Percentiles rank a stretch among this genome's conserved stretches.
Conservation (phyloP, 2,888 invertebrate genomes). For the Aspidapion aeneum region DNA sequence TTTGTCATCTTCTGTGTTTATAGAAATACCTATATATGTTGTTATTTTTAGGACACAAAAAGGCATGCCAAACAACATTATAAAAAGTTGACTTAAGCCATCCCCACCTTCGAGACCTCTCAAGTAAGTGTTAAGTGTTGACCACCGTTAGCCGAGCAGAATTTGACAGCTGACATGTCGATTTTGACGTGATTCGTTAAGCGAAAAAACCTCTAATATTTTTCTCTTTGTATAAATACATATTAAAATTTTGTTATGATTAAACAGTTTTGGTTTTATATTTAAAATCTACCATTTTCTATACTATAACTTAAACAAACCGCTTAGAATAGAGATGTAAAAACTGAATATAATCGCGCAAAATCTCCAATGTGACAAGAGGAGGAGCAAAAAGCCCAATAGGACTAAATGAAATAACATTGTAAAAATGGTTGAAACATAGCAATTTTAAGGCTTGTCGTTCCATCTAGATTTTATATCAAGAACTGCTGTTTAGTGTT, state of each 20-base stretch:
- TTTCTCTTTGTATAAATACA: not conserved
- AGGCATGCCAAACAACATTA: constrained; percentile 39
- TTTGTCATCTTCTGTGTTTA: too few relatives aligned
- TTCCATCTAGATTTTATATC: too few relatives aligned
- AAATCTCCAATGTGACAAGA: too few relatives aligned
- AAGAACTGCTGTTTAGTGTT: too few relatives aligned
- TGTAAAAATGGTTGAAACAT: too few relatives aligned
- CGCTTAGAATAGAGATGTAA: too few relatives aligned
- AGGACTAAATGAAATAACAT: too few relatives aligned
- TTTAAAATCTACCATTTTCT: not conserved
- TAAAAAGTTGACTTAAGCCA: constrained; percentile 44
- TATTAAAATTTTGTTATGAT: not conserved
- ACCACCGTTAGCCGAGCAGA: not conserved
- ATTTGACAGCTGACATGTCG: not conserved
- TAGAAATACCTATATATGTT: too few relatives aligned
- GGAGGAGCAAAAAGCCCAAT: too few relatives aligned
- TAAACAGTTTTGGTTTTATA: not conserved
- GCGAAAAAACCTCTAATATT: not conserved
- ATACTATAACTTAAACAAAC: too few relatives aligned
- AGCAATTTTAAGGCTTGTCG: too few relatives aligned
- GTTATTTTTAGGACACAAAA: constrained; percentile 43
- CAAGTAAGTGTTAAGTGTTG: not conserved
- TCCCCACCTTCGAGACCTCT: not conserved
- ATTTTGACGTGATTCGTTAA: not conserved
- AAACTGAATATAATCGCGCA: too few relatives aligned